phyloP scores from a whole-genome alignment of 1,140 invertebrate genomes.

The Megalopta genalis region DNA sequence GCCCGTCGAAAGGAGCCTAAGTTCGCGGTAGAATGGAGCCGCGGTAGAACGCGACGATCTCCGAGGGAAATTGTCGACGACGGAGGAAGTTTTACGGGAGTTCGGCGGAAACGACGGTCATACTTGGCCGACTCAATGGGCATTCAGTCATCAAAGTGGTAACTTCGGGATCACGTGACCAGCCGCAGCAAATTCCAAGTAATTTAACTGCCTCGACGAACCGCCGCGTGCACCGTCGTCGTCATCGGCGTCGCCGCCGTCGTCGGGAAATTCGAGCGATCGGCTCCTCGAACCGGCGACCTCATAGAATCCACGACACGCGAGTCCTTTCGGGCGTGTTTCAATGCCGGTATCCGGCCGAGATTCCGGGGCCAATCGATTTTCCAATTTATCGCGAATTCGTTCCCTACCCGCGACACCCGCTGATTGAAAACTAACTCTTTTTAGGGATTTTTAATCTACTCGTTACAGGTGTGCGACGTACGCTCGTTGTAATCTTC shows the following conservation, averaged over 20 bases:
- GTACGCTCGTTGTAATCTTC: neutral
- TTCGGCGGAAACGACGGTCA: neutral
- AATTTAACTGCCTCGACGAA: constrained; percentile 11
- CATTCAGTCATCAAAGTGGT: constrained; percentile 24
- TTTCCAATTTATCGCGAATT: neutral
- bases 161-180: constrained; percentile 11
- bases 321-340: neutral
- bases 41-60: neutral
- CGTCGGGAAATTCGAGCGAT: constrained; percentile 6
- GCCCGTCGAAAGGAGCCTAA: neutral
- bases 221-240: too few species aligned
- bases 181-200: constrained; percentile 18
- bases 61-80: neutral
- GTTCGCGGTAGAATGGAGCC: neutral
- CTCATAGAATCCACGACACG: neutral
- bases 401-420: neutral
- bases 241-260: too few species aligned
- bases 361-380: neutral
- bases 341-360: neutral
- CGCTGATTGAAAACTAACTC: too few species aligned
- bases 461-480: neutral
- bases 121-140: constrained; percentile 9
- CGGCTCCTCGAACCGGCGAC: neutral
- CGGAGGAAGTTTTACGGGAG: constrained; percentile 5
- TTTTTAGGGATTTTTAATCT: too few species aligned